A percentile compares a stretch with the other conserved stretches of the same genome.
Conservation (phyloP, 2,113 vertebrate genomes). For the human (Homo sapiens) region DNA sequence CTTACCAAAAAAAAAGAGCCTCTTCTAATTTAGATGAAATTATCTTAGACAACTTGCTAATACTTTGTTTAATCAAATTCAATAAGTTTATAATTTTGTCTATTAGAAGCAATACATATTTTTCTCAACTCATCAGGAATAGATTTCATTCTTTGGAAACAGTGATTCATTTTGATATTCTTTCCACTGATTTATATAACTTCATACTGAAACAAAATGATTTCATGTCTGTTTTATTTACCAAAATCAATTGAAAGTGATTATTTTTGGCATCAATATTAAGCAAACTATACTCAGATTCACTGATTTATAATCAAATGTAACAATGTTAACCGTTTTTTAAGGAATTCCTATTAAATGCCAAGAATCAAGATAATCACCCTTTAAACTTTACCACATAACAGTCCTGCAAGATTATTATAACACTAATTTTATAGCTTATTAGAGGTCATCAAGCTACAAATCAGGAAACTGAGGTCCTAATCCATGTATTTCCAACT, state of each 20-base stretch:
- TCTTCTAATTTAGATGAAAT: slow-evolving; percentile 26
- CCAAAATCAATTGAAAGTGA: not conserved
- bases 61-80: slow-evolving; percentile 13
- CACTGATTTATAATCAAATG: not conserved
- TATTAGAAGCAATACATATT: not conserved
- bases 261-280: not conserved
- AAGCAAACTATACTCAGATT: not conserved
- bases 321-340: not conserved
- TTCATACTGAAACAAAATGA: not conserved
- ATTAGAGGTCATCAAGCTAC: not conserved
- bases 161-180: slow-evolving; percentile 18
- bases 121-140: not conserved
- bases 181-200: not conserved
- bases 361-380: not conserved
- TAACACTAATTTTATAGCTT: not conserved
- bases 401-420: not conserved
- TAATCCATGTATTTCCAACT: not conserved
- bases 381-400: not conserved
- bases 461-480: not conserved
- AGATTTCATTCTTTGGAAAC: not conserved
- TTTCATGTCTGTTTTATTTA: not conserved
- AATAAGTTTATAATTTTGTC: not conserved
- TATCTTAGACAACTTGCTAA: slow-evolving; percentile 13
- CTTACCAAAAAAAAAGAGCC: not conserved
- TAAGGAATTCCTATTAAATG: not conserved